Base-by-base conservation (phyloP, 2,113 vertebrate genomes). In the Pomatorhinus ruficollis region DNA sequence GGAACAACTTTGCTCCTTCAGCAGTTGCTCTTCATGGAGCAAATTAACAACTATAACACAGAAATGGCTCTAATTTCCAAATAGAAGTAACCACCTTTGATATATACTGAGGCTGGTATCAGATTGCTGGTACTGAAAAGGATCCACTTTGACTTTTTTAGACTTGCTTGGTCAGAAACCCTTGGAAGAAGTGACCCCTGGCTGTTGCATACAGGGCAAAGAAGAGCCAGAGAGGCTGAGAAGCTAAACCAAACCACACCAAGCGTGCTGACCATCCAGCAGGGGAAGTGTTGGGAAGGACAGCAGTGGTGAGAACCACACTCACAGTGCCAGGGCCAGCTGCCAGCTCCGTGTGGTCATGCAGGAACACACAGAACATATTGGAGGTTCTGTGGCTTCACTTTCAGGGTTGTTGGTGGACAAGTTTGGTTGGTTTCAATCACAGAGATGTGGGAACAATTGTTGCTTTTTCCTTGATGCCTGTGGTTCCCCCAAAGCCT, bases 321-420 rank as follows among this genome's bases (percentile, higher is more conserved):
- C 12, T 23, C 25, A 0, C 69, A 69, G 37, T 68, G 39, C n/a
- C 47, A 79, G 56, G 74, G 72, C 63, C 60, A 18, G 77, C 80
- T 61, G 78, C 87, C 89, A 82, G 65, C n/a, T 47, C 6, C 4
- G 25, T 93, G 95, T 60, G 94, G 95, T 95, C n/a, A 4, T 21
- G 37, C 22, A 60, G 28, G 70, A 91, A 37, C 2, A 14, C 82
- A 53, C 14, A 72, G 56, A 93, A 70, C 18, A 28, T 30, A 63
- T 57, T 31, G 63, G 93, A 90, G 52, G 82, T 56, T 80, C 70
- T 0, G 3, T 15, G 66, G 95, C 66, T 94, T 76, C 74, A 94
- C 56, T 93, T 92, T 92, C 80, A 83, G 64, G 83, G 42, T 9
- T 95, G 60, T 25, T 92, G 56, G 83, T 90, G 72, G 94, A 86